Evolutionary conservation across 2,797 vertebrate genomes (phyloP).

Genomic region (Pterois miles): DNA sequence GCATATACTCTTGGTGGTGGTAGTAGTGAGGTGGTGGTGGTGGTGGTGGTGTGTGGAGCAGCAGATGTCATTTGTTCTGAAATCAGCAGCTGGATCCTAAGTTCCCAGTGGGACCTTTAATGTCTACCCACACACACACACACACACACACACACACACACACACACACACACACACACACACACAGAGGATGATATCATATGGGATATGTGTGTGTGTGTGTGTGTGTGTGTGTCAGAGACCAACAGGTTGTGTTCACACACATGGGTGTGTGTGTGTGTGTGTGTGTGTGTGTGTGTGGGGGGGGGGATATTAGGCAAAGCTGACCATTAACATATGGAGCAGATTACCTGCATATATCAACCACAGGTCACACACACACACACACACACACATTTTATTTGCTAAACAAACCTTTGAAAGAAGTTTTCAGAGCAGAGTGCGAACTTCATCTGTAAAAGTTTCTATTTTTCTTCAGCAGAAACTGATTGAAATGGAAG

Average conservation of each 20-base stretch:
- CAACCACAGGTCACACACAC: neutral
- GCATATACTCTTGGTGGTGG: conserved; percentile 46
- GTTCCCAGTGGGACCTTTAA: conserved; percentile 66
- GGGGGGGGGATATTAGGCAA: conserved; percentile 31
- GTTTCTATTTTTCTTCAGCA: neutral
- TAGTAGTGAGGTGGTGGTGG: conserved; percentile 8
- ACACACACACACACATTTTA: neutral
- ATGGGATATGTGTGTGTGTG: conserved; percentile 20
- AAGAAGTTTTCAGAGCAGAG: neutral
- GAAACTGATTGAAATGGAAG: neutral
- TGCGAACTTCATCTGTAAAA: neutral
- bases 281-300: conserved; percentile 16
- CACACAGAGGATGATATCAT: conserved; percentile 26
- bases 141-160: conserved; percentile 28
- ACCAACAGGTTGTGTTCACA: conserved; percentile 41
- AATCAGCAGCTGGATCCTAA: conserved; percentile 76
- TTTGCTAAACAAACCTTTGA: neutral
- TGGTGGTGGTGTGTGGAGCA: conserved; percentile 41
- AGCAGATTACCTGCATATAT: conserved; percentile 37
- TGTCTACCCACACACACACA: conserved; percentile 45
- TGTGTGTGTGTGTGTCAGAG: conserved; percentile 5
- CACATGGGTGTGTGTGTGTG: conserved; percentile 13
- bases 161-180: conserved; percentile 1
- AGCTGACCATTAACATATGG: conserved; percentile 53
- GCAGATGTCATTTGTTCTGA: conserved; percentile 73